Conservation (phyloP, 2,797 vertebrate genomes). For the Alauda arvensis region DNA sequence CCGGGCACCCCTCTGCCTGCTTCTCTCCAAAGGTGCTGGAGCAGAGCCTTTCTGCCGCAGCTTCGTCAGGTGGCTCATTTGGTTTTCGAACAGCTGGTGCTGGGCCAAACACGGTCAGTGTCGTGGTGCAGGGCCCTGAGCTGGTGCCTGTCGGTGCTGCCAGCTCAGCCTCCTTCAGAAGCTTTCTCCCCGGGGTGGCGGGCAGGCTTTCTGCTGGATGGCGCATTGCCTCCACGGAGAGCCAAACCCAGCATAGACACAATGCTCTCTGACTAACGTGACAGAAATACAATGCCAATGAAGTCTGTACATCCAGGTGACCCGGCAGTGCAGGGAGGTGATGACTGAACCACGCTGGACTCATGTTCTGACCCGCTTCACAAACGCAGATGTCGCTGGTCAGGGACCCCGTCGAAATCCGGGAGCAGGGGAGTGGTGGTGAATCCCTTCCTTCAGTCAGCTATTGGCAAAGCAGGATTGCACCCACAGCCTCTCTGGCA, state of each 20-base stretch:
- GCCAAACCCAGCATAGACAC: neutral
- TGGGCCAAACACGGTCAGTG: accelerated
- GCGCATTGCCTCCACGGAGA: neutral
- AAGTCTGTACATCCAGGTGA: neutral
- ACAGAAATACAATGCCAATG: neutral
- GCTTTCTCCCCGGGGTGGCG: neutral
- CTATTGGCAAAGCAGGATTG: neutral
- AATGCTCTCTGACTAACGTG: neutral
- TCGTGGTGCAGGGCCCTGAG: neutral
- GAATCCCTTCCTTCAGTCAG: neutral
- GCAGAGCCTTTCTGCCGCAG: neutral
- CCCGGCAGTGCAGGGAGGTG: accelerated
- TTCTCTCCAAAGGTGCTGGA: neutral
- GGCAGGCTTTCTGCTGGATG: neutral
- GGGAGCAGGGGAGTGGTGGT: neutral
- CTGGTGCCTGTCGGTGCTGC: accelerated
- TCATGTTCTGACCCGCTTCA: neutral
- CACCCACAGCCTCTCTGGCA: neutral
- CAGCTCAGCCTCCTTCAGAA: neutral
- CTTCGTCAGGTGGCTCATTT: neutral
- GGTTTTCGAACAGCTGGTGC: neutral
- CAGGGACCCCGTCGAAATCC: neutral
- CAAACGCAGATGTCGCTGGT: neutral
- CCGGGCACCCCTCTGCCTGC: accelerated
- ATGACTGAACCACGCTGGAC: neutral